phyloP scores from a whole-genome alignment of 2,797 vertebrate genomes.

The Sus cebifrons region DNA sequence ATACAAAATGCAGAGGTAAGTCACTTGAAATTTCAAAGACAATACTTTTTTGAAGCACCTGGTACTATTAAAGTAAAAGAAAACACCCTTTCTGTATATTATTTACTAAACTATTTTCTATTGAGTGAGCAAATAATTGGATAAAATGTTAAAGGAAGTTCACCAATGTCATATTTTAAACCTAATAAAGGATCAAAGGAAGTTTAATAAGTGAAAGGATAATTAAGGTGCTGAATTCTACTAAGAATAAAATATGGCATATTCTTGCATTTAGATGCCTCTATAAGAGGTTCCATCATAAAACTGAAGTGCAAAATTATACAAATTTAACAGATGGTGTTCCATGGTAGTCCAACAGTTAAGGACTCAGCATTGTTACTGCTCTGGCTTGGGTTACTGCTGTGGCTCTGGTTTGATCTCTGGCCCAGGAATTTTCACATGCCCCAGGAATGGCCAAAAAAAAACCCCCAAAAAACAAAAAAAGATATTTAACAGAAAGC shows the following conservation, averaged over 20 bases:
- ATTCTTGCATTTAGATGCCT: conserved; percentile 25
- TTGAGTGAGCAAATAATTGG: neutral
- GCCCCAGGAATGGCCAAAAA: no score
- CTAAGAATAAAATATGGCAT: neutral
- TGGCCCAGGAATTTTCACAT: no score
- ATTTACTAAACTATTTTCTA: conserved; percentile 39
- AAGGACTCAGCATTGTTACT: no score
- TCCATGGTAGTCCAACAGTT: no score
- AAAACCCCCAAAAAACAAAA: no score
- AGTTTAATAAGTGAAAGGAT: neutral
- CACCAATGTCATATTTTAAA: conserved; percentile 1
- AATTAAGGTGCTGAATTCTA: conserved; percentile 43
- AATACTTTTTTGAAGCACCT: neutral
- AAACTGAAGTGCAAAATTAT: conserved; percentile 48
- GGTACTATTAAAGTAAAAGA: conserved; percentile 34
- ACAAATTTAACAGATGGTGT: conserved; percentile 62
- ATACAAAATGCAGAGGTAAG: neutral
- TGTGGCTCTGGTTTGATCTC: no score
- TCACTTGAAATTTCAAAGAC: conserved; percentile 29
- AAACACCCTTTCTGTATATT: neutral
- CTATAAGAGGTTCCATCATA: neutral
- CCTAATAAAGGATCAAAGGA: neutral
- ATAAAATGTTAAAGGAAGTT: neutral
- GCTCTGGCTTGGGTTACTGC: no score
- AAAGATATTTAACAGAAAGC: no score